Evolutionary conservation across 2,113 vertebrate species (phyloP), one percentile per base, ranked within the genome.

Genomic region (Rissa tridactyla): DNA sequence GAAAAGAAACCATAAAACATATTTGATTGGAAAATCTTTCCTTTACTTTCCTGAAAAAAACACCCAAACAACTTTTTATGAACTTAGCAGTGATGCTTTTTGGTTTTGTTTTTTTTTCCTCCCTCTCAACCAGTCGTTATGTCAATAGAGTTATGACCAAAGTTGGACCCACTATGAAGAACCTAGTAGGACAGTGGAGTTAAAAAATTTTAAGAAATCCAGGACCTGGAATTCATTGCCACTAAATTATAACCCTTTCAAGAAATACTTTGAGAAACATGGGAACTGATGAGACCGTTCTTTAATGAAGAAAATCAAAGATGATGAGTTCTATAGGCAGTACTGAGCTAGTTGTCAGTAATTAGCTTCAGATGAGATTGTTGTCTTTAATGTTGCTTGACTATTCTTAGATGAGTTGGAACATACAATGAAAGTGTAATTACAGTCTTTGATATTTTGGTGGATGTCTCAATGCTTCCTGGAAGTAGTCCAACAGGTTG

Each of bases 361-460:
- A 97, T 96, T 92, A 90, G 88, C 91, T 96, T 91, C 96, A 96
- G 87, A 96, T 96, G 95, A 91, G 62, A 71, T 92, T 92, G 51
- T 44, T 58, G 90, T 95, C 93, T 96, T 96, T 94, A 96, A 96
- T 96, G 92, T 92, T 80, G 90, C 70, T 93, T 88, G 79, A 91
- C 86, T 96, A 57, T 82, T 73, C 83, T 91, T 93, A 84, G 68
- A 92, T 88, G 92, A 95, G 72, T 80, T 89, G 80, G 73, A 94
- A 86, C 57, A 91, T 42, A 86, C 1, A 30, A 96, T 96, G 88
- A 94, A 97, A 95, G 80, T 93, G 69, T 78, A 95, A 94, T 96
- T 94, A 44, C 61, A 93, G 66, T 23, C 70, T 97, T 97, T 97
- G 90, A 97, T 96, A 94, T 91, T 89, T 92, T 91, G 72, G 86